Percentiles rank a stretch among this genome's conserved stretches.
phyloP scores from a whole-genome alignment of 64 coral and sea anemone species.

The Cladopsammia gracilis region DNA sequence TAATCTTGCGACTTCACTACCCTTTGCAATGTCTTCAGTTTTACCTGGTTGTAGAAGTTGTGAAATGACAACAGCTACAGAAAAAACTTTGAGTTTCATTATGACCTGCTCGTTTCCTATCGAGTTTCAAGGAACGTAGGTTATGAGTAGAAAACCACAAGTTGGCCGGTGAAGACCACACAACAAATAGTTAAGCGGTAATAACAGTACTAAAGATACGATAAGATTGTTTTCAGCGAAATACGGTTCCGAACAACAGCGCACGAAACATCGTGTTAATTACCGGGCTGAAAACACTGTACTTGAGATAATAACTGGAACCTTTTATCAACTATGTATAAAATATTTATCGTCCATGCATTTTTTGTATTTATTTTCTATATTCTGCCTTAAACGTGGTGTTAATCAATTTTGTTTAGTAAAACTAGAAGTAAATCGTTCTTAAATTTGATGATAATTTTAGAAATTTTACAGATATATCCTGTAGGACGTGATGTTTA shows the following conservation, averaged over 20 bases:
- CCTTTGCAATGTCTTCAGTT: background rate
- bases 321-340: background rate
- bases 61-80: background rate
- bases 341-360: background rate
- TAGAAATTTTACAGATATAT: too few relatives aligned
- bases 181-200: too few relatives aligned
- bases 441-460: too few relatives aligned
- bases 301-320: background rate
- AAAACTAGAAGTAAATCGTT: too few relatives aligned
- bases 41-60: slow-evolving; percentile 30
- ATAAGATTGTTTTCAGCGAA: background rate
- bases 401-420: too few relatives aligned
- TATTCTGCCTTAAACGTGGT: too few relatives aligned
- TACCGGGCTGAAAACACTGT: background rate
- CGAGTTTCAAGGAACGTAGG: background rate
- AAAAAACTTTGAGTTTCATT: background rate
- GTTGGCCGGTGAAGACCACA: background rate
- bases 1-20: too few relatives aligned
- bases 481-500: background rate
- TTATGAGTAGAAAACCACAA: background rate
- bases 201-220: background rate
- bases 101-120: background rate
- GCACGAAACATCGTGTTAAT: background rate
- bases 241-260: background rate
- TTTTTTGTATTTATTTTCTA: background rate